Conservation (phyloP, 2,113 vertebrate species). For the Coreoperca whiteheadi region DNA sequence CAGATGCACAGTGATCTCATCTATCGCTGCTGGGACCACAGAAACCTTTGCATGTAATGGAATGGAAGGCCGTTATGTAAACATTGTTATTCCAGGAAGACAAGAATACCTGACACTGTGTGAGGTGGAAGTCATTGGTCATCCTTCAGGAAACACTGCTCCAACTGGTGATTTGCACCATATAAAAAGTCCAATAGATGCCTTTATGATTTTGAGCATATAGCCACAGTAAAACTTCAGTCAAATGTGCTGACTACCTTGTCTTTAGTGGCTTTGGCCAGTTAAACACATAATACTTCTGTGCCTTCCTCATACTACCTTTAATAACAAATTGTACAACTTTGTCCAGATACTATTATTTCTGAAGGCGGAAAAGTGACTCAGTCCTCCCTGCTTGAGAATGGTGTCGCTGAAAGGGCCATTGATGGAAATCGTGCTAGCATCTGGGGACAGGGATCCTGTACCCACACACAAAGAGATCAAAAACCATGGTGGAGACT, state of each 20-base stretch:
- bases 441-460: background rate
- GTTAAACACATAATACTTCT: background rate
- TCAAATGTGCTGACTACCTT: too few species aligned
- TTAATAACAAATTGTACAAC: background rate
- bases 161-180: too few species aligned
- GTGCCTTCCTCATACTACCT: background rate
- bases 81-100: too few species aligned
- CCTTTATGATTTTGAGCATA: too few species aligned
- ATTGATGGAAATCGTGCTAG: slow-evolving; percentile 49
- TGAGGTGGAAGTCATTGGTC: too few species aligned
- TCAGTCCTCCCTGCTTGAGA: slow-evolving; percentile 41
- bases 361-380: background rate
- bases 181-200: too few species aligned
- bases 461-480: background rate
- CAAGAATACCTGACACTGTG: too few species aligned
- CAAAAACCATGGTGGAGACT: slow-evolving; percentile 64
- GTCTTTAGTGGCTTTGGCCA: background rate
- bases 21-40: too few species aligned
- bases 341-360: background rate
- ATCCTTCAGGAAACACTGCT: too few species aligned
- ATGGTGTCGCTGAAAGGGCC: background rate
- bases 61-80: too few species aligned
- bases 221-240: background rate
- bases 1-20: too few species aligned
- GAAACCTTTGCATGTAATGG: too few species aligned